These are phyloP conservation scores for Chloroclysta siterata DNA, from an alignment of 2,888 invertebrate genomes.

Conservation along the genomic window DNA sequence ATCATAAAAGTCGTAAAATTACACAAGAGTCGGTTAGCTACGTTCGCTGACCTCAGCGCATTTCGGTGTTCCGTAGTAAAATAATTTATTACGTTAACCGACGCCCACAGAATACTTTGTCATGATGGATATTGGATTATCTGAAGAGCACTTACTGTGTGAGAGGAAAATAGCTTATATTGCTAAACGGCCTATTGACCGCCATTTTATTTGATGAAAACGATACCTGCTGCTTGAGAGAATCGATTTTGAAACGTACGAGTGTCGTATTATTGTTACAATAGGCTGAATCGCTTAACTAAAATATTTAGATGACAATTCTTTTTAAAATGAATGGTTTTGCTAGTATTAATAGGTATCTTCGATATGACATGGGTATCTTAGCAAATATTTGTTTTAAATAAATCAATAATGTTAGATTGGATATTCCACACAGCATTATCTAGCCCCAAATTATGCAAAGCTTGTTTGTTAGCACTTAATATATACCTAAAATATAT, in stretches of 20 bases:
- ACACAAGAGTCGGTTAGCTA: neutral
- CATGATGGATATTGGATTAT: conserved; percentile 40
- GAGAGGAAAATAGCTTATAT: conserved; percentile 23
- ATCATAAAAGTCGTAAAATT: conserved; percentile 1
- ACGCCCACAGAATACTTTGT: conserved; percentile 40
- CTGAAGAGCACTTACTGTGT: conserved; percentile 25
- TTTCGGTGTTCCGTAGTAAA: conserved; percentile 37
- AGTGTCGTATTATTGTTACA: neutral
- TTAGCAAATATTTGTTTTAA: no score
- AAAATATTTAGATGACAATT: no score
- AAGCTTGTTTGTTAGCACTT: no score
- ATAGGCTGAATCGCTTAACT: no score
- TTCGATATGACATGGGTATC: no score
- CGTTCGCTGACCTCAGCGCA: conserved; percentile 22
- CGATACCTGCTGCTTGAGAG: neutral
- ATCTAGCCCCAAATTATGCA: no score
- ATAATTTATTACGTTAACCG: conserved; percentile 43
- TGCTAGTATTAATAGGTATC: no score
- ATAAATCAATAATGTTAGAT: no score
- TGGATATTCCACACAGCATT: no score
- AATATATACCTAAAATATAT: no score
- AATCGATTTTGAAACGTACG: neutral
- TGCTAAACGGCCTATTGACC: conserved; percentile 10
- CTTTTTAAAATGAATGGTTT: no score
- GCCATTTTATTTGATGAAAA: conserved; percentile 14